phyloP scores from a whole-genome alignment of 2,113 vertebrate genomes.

The Bambusicola thoracicus region DNA sequence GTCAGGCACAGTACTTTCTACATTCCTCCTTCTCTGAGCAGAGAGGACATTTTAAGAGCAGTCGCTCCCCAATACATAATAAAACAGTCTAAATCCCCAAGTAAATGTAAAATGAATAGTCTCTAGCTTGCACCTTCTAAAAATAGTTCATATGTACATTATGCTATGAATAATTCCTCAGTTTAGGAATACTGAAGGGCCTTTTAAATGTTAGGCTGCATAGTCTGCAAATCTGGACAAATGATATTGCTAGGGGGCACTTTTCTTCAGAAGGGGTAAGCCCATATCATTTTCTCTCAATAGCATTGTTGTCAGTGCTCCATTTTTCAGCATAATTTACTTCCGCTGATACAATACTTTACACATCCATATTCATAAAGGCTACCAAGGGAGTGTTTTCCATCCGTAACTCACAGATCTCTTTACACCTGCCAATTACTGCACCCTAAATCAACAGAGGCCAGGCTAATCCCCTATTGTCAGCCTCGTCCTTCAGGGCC shows the following conservation, averaged over 20 bases:
- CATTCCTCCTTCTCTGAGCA: neutral
- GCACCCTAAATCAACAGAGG: neutral
- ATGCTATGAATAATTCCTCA: conserved; percentile 56
- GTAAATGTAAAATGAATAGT: conserved; percentile 22
- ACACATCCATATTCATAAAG: neutral
- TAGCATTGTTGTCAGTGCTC: neutral
- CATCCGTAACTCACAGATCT: neutral
- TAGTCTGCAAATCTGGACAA: neutral
- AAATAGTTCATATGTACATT: conserved; percentile 22
- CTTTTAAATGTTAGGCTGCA: neutral
- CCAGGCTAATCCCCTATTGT: fast-evolving
- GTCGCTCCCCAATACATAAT: neutral
- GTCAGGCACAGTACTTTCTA: neutral
- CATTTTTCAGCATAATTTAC: neutral
- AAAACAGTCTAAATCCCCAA: conserved; percentile 12
- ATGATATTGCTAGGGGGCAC: neutral
- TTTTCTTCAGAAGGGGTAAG: neutral
- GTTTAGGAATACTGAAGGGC: neutral
- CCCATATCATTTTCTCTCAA: neutral
- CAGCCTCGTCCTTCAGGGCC: neutral
- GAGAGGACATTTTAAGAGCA: neutral
- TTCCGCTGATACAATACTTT: neutral
- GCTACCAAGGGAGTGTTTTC: neutral
- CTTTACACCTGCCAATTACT: neutral
- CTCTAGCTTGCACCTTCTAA: conserved; percentile 11